These are phyloP conservation scores for Eristalis tenax DNA, from an alignment of 2,888 invertebrate genomes.

Conservation along the genomic window DNA sequence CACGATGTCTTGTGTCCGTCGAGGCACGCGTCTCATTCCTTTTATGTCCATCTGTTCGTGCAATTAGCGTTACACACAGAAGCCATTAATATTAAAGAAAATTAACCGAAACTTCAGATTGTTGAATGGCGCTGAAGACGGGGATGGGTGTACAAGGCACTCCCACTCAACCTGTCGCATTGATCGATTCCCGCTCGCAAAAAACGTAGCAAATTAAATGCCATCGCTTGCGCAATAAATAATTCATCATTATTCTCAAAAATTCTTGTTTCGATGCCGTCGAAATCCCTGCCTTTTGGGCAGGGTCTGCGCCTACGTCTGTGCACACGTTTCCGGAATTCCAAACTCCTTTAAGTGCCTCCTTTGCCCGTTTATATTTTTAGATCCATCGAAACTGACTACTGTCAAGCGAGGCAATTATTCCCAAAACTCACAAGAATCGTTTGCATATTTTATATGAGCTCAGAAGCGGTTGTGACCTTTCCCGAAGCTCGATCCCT, in stretches of 20 bases:
- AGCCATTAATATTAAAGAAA: slow-evolving; percentile 21
- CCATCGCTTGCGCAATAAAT: slow-evolving; percentile 52
- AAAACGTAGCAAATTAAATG: slow-evolving; percentile 19
- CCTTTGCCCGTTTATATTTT: slow-evolving; percentile 13
- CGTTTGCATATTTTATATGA: slow-evolving; percentile 57
- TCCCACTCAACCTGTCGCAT: background rate
- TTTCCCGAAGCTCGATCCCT: slow-evolving; percentile 6
- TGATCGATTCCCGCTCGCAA: slow-evolving; percentile 1
- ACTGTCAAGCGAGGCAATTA: slow-evolving; percentile 35
- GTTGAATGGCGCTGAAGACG: background rate
- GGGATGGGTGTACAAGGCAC: background rate
- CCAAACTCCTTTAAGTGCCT: slow-evolving; percentile 5
- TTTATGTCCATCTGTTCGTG: background rate
- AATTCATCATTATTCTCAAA: slow-evolving; percentile 39
- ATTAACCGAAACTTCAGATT: slow-evolving; percentile 6
- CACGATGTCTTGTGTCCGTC: background rate
- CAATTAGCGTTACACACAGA: slow-evolving; percentile 12
- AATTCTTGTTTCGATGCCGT: slow-evolving; percentile 12
- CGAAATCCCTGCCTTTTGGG: background rate
- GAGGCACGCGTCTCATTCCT: background rate
- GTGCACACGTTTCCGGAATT: background rate
- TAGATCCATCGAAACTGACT: slow-evolving; percentile 1
- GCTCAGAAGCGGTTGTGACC: slow-evolving; percentile 12
- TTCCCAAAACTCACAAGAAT: slow-evolving; percentile 11
- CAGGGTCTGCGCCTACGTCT: background rate